phyloP scores from a whole-genome alignment of 2,888 invertebrate species.

The Polydrusus cervinus region DNA sequence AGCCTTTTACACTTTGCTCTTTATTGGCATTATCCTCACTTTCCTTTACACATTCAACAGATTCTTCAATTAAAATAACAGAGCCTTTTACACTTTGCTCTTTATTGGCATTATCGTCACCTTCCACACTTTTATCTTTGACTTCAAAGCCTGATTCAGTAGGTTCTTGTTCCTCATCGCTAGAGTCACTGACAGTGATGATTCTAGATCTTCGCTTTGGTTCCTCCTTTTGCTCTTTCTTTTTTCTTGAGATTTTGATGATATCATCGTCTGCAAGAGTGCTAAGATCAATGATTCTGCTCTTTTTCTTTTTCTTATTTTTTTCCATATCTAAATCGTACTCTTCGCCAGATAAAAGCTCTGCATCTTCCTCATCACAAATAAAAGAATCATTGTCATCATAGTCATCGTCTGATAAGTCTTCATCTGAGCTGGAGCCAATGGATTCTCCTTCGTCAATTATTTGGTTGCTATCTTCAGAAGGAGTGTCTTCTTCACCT shows the following conservation, averaged over 20 bases:
- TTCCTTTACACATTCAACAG: neutral
- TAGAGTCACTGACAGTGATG: constrained; percentile 45
- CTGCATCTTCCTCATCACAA: constrained; percentile 62
- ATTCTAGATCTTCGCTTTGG: constrained; percentile 55
- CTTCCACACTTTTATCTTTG: neutral
- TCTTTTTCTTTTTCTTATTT: constrained; percentile 56
- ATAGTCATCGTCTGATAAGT: constrained; percentile 60
- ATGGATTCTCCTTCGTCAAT: constrained; percentile 68
- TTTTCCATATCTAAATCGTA: constrained; percentile 57
- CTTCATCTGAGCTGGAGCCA: constrained; percentile 61
- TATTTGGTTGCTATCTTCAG: constrained; percentile 68
- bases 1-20: neutral
- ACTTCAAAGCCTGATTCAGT: constrained; percentile 3
- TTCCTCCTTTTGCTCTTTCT: constrained; percentile 31
- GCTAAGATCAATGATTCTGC: constrained; percentile 58
- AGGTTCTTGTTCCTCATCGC: constrained; percentile 42
- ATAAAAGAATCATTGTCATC: constrained; percentile 63
- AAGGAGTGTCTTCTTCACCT: constrained; percentile 68
- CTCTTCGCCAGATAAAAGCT: constrained; percentile 66
- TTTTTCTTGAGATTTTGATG: constrained; percentile 55
- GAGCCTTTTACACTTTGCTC: neutral
- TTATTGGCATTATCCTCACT: neutral
- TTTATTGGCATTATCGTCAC: neutral
- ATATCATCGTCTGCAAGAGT: constrained; percentile 56
- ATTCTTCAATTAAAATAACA: constrained; percentile 21